Percentiles rank a stretch among this genome's conserved stretches.
phyloP scores from a whole-genome alignment of 2,888 invertebrate species.

The Xanthia icteritia region DNA sequence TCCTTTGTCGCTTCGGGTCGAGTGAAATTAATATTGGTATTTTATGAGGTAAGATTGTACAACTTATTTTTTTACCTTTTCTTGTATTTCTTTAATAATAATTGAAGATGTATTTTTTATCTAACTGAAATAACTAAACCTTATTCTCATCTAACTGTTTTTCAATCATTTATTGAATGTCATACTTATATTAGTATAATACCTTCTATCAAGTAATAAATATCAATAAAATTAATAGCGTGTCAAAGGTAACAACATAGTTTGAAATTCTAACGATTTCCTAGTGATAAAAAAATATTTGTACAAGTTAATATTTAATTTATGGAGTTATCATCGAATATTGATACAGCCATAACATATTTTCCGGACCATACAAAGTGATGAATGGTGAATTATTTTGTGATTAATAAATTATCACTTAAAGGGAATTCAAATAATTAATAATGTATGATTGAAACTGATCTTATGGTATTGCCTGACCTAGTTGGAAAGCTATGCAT shows the following conservation, averaged over 20 bases:
- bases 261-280: not conserved
- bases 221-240: slow-evolving; percentile 7
- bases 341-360: slow-evolving; percentile 40
- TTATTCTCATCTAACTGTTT: not conserved
- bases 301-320: slow-evolving; percentile 14
- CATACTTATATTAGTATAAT: not conserved
- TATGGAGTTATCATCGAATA: slow-evolving; percentile 18
- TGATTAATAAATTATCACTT: slow-evolving; percentile 26
- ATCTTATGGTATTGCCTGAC: slow-evolving; percentile 16
- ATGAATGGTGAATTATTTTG: slow-evolving; percentile 13
- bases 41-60: not conserved
- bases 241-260: slow-evolving; percentile 24
- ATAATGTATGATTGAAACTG: slow-evolving; percentile 45
- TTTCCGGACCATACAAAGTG: slow-evolving; percentile 14
- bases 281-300: not conserved
- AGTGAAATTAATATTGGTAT: not conserved
- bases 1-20: not conserved
- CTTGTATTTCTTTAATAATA: not conserved
- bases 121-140: too few species aligned
- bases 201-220: not conserved
- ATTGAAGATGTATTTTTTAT: not conserved
- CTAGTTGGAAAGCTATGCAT: slow-evolving; percentile 13
- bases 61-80: too few species aligned
- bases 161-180: not conserved
- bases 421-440: slow-evolving; percentile 23